Conservation (phyloP, 2,888 invertebrate genomes). For the Limnephilus rhombicus region DNA sequence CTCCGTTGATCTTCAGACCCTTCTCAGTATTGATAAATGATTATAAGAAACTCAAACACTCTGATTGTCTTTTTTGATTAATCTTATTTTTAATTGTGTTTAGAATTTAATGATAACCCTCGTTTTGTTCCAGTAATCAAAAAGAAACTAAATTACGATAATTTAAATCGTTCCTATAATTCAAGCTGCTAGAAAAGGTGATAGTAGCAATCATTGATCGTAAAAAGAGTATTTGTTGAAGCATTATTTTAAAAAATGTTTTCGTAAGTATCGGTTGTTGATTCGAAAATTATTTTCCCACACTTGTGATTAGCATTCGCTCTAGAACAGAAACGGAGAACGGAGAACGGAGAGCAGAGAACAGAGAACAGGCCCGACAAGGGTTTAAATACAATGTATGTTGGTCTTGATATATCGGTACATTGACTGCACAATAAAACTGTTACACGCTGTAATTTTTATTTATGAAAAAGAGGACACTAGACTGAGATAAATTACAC, state of each 20-base stretch:
- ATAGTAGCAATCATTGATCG: not conserved
- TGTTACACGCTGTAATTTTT: constrained; percentile 50
- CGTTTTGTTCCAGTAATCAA: not conserved
- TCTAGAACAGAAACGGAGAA: not conserved
- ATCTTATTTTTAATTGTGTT: not conserved
- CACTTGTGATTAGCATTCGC: constrained; percentile 11
- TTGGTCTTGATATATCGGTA: constrained; percentile 32
- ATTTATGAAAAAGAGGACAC: constrained; percentile 54
- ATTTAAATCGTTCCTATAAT: not conserved
- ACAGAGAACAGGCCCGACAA: constrained; percentile 21
- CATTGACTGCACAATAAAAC: constrained; percentile 44
- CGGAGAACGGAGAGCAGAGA: not conserved
- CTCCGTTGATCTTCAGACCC: no score
- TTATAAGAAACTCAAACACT: not conserved
- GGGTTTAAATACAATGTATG: constrained; percentile 4
- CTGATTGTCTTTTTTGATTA: not conserved
- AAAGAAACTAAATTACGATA: not conserved
- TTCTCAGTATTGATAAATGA: no score
- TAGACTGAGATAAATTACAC: constrained; percentile 56
- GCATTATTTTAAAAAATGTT: not conserved
- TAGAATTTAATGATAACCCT: not conserved
- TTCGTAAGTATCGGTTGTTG: not conserved
- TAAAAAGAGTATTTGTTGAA: not conserved
- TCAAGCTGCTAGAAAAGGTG: not conserved
- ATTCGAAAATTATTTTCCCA: constrained; percentile 23